Evolutionary conservation across 2,888 invertebrate species (phyloP).

Genomic region (Noctua janthe): DNA sequence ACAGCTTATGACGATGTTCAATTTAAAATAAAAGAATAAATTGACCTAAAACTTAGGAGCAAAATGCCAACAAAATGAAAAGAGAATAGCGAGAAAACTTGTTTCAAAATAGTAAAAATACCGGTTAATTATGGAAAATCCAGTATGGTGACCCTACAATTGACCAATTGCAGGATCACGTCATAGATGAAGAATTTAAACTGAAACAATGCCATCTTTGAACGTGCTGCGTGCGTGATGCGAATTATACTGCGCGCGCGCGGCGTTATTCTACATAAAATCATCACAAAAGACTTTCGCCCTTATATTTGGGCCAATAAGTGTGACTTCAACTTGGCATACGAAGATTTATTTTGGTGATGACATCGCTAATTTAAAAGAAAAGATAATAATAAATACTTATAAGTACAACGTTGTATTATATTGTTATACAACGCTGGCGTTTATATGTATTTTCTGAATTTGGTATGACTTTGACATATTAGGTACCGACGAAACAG

Average conservation of each 20-base stretch:
- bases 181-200: conserved; percentile 86
- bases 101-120: not conserved
- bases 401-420: conserved; percentile 51
- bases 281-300: conserved; percentile 27
- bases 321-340: conserved; percentile 9
- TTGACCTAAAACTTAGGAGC: conserved; percentile 40
- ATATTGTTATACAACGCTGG: conserved; percentile 53
- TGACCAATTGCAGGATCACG: conserved; percentile 81
- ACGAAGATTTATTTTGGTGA: conserved; percentile 56
- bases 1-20: conserved; percentile 30
- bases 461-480: conserved; percentile 27
- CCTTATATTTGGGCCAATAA: not conserved
- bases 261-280: conserved; percentile 56
- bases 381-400: conserved; percentile 68
- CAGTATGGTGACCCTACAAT: conserved; percentile 62
- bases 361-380: conserved; percentile 67
- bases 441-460: conserved; percentile 23
- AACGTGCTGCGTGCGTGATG: conserved; percentile 78
- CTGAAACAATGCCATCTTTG: conserved; percentile 87
- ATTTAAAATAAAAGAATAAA: conserved; percentile 31
- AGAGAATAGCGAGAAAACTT: not conserved
- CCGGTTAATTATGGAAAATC: conserved; percentile 13
- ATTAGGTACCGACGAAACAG: not conserved
- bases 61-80: not conserved
- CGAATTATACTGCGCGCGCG: conserved; percentile 70